Percentiles rank a stretch among this genome's conserved stretches.
Evolutionary conservation across 2,113 vertebrate genomes (phyloP).

Genomic region (Leucosticte australis): DNA sequence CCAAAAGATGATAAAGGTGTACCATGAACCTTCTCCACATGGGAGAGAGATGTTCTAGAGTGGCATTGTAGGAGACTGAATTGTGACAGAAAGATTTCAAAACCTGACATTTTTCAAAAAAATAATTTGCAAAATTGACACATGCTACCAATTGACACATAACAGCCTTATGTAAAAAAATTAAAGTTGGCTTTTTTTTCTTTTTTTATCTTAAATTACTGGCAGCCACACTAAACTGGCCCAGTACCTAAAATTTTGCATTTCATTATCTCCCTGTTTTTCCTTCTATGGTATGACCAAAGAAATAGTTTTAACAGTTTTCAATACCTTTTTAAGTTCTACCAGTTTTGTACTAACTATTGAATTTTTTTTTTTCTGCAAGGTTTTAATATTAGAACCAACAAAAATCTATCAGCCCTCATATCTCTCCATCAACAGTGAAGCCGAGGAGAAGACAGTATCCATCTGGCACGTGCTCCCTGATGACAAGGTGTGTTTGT

Average conservation of each 20-base stretch:
- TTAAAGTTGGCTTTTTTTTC: not conserved
- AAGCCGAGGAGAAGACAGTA: slow-evolving; percentile 91
- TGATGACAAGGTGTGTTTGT: slow-evolving; percentile 87
- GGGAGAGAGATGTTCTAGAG: not conserved
- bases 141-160: not conserved
- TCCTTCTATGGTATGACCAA: not conserved
- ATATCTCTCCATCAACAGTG: slow-evolving; percentile 96
- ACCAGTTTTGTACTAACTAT: not conserved
- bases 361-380: not conserved
- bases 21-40: not conserved
- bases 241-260: not conserved
- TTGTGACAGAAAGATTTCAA: not conserved
- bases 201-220: not conserved
- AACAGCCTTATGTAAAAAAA: not conserved
- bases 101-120: not conserved
- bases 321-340: not conserved
- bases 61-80: not conserved
- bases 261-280: not conserved
- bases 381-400: slow-evolving; percentile 97
- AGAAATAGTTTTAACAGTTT: not conserved
- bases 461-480: slow-evolving; percentile 97
- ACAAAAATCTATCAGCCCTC: slow-evolving; percentile 98
- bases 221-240: not conserved
- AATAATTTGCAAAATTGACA: not conserved
- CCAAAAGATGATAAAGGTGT: not conserved